Percentiles rank a stretch among this genome's conserved stretches.
Evolutionary conservation across 2,888 invertebrate genomes (phyloP).

Genomic region (Cabera pusaria): DNA sequence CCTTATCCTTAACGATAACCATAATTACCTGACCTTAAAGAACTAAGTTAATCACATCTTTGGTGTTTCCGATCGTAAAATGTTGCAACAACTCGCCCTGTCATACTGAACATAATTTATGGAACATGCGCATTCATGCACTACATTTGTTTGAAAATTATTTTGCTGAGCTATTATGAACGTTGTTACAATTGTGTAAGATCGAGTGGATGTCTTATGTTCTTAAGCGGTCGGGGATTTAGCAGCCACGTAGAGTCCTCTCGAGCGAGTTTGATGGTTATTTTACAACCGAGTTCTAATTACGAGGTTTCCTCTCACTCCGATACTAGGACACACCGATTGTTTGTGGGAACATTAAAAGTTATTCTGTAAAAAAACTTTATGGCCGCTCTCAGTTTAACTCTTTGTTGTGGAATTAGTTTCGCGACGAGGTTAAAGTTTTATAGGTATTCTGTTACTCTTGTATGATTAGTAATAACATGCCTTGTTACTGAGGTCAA

Average conservation of each 20-base stretch:
- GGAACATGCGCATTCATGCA: conserved; percentile 53
- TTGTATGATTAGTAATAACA: conserved; percentile 27
- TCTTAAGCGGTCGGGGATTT: conserved; percentile 40
- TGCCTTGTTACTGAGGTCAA: conserved; percentile 11
- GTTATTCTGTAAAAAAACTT: conserved; percentile 60
- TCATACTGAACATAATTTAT: conserved; percentile 78
- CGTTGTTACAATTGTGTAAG: conserved; percentile 33
- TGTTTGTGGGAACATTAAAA: conserved; percentile 63
- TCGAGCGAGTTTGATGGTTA: conserved; percentile 74
- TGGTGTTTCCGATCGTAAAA: conserved; percentile 64
- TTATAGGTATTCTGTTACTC: conserved; percentile 35
- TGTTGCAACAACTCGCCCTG: conserved; percentile 72
- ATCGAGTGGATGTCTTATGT: conserved; percentile 6
- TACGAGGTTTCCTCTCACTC: conserved; percentile 70
- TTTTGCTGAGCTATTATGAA: conserved; percentile 24
- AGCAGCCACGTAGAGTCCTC: conserved; percentile 63
- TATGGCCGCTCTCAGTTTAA: conserved; percentile 57
- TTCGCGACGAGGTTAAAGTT: conserved; percentile 39
- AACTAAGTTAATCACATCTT: conserved; percentile 55
- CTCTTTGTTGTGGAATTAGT: conserved; percentile 66
- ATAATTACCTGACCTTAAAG: conserved; percentile 40
- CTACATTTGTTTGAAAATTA: conserved; percentile 24
- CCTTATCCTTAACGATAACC: conserved; percentile 20
- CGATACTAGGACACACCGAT: conserved; percentile 60
- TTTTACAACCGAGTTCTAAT: conserved; percentile 78